phyloP scores from a whole-genome alignment of 2,113 vertebrate genomes.

The Poicephalus gulielmi region DNA sequence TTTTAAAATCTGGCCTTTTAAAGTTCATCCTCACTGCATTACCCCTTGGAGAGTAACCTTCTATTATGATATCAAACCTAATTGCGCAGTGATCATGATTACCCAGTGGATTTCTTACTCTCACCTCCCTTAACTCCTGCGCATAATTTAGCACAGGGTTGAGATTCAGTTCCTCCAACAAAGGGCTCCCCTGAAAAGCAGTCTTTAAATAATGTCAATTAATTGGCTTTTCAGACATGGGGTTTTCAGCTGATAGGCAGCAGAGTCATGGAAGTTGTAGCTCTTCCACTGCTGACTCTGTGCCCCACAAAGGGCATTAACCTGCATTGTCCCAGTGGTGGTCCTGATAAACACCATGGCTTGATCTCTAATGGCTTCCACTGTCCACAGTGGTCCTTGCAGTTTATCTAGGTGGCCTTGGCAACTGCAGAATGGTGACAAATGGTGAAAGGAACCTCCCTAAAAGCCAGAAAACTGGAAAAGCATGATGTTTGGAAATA shows the following conservation, averaged over 20 bases:
- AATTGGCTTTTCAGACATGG: not conserved
- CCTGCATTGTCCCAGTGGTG: not conserved
- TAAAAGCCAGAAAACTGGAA: not conserved
- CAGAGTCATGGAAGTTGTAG: not conserved
- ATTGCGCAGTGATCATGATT: slow-evolving; percentile 61
- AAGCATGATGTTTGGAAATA: not conserved
- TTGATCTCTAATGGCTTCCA: not conserved
- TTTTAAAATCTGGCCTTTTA: slow-evolving; percentile 67
- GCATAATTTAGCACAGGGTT: slow-evolving; percentile 38
- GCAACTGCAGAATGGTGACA: not conserved
- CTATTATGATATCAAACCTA: slow-evolving; percentile 70
- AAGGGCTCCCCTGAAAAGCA: slow-evolving; percentile 7
- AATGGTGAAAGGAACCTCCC: not conserved
- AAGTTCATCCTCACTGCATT: slow-evolving; percentile 65
- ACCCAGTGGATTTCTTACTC: slow-evolving; percentile 56
- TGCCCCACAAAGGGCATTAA: not conserved
- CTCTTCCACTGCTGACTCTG: not conserved
- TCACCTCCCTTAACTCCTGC: slow-evolving; percentile 52
- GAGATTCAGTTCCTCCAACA: slow-evolving; percentile 3
- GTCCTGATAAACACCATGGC: not conserved
- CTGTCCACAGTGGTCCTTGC: not conserved
- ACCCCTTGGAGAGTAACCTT: slow-evolving; percentile 63
- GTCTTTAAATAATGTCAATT: slow-evolving; percentile 53
- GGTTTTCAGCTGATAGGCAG: not conserved
- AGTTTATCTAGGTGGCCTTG: not conserved